phyloP scores from a whole-genome alignment of 2,888 invertebrate species.

The Drosophila anomalata region DNA sequence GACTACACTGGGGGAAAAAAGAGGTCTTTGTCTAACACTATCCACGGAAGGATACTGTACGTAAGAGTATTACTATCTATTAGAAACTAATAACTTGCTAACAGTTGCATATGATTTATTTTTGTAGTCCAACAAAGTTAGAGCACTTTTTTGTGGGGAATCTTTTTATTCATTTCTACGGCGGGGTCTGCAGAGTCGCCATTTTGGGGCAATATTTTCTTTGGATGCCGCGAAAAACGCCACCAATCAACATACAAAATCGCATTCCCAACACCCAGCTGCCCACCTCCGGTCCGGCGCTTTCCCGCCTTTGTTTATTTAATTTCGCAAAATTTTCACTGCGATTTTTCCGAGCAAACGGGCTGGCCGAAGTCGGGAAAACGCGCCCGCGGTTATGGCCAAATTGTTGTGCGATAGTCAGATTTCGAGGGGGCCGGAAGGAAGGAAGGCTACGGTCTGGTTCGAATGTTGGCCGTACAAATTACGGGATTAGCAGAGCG shows the following conservation, averaged over 20 bases:
- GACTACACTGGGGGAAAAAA: slow-evolving; percentile 4
- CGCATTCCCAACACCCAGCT: slow-evolving; percentile 5
- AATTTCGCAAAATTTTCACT: slow-evolving; percentile 72
- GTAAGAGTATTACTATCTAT: no score
- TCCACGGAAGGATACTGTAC: background rate
- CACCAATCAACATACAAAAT: slow-evolving; percentile 39
- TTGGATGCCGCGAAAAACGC: slow-evolving; percentile 9
- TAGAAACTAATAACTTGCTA: no score
- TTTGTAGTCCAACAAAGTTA: no score
- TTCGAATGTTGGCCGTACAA: slow-evolving; percentile 71
- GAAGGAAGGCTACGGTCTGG: background rate
- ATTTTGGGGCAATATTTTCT: slow-evolving; percentile 60
- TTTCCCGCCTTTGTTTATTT: slow-evolving; percentile 73
- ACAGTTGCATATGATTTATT: no score
- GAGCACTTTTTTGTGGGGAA: background rate
- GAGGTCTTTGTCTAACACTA: background rate
- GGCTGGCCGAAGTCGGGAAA: slow-evolving; percentile 44
- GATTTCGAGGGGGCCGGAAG: slow-evolving; percentile 57
- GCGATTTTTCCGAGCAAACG: slow-evolving; percentile 59
- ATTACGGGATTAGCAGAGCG: slow-evolving; percentile 74
- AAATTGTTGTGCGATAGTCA: slow-evolving; percentile 77
- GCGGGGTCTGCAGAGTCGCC: slow-evolving; percentile 37
- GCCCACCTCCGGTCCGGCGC: background rate
- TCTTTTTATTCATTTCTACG: slow-evolving; percentile 1
- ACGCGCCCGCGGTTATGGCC: slow-evolving; percentile 67